Conservation (phyloP, 2,888 invertebrate species). For the Campoplex capitator region DNA sequence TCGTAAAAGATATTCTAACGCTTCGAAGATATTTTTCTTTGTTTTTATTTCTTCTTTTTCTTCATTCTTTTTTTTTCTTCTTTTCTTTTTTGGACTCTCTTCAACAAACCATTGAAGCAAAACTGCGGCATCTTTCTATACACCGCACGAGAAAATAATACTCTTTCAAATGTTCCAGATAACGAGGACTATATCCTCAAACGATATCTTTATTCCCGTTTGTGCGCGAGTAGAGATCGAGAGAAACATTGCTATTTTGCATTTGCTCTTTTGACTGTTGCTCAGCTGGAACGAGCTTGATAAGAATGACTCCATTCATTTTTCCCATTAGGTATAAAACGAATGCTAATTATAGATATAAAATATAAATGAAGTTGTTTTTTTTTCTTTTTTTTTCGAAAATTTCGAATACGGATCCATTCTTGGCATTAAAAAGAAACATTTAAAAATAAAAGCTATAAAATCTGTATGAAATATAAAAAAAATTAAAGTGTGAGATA, state of each 20-base stretch:
- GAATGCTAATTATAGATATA: background rate
- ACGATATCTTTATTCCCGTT: constrained; percentile 34
- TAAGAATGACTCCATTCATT: background rate
- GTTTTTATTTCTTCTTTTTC: background rate
- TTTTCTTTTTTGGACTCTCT: constrained; percentile 29
- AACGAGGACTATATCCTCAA: constrained; percentile 45
- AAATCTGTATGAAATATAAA: background rate
- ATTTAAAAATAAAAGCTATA: background rate
- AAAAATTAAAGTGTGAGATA: background rate
- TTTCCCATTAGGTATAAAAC: background rate
- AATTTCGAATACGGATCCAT: background rate
- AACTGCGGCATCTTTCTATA: constrained; percentile 41
- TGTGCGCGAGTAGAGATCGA: background rate
- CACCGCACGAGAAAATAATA: constrained; percentile 35
- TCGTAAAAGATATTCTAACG: constrained; percentile 50
- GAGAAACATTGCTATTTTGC: constrained; percentile 27
- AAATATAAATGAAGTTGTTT: background rate
- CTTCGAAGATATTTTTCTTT: constrained; percentile 4
- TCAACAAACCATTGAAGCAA: constrained; percentile 54
- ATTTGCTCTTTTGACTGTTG: constrained; percentile 50
- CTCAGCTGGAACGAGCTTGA: background rate
- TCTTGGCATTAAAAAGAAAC: background rate
- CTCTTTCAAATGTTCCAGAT: constrained; percentile 45
- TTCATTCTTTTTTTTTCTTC: background rate
- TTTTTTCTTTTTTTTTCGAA: background rate